Evolutionary conservation across 2,888 invertebrate species (phyloP).

Genomic region (Andrena marginata): DNA sequence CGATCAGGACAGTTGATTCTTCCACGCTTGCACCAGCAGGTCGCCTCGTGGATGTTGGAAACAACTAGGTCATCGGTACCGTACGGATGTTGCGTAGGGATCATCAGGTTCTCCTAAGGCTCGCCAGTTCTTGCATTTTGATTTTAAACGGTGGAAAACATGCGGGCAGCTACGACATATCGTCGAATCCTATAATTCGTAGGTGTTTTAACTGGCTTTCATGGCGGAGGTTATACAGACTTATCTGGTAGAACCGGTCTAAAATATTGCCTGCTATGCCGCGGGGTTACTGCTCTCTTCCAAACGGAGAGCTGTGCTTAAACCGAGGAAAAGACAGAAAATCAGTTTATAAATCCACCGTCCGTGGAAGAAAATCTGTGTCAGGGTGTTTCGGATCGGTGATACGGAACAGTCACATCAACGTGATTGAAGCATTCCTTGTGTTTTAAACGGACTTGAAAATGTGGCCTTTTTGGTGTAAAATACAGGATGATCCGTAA

Average conservation of each 20-base stretch:
- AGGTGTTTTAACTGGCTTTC: slow-evolving; percentile 47
- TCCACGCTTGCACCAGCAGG: not conserved
- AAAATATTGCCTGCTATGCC: slow-evolving; percentile 59
- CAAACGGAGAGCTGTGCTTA: slow-evolving; percentile 43
- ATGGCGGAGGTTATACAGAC: slow-evolving; percentile 46
- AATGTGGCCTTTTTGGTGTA: too few relatives aligned
- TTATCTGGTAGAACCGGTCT: slow-evolving; percentile 80
- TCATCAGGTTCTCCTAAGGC: not conserved
- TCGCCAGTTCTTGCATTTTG: slow-evolving; percentile 12
- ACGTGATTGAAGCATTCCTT: too few relatives aligned
- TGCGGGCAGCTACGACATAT: slow-evolving; percentile 1
- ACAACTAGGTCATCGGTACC: not conserved
- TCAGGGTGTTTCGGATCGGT: not conserved
- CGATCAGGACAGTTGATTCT: not conserved
- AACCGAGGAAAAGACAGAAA: slow-evolving; percentile 38
- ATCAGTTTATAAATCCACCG: slow-evolving; percentile 6
- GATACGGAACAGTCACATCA: too few relatives aligned
- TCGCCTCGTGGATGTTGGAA: slow-evolving; percentile 2
- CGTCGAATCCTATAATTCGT: slow-evolving; percentile 56
- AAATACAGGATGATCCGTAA: too few relatives aligned
- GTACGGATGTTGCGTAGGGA: slow-evolving; percentile 3
- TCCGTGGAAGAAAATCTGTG: slow-evolving; percentile 7
- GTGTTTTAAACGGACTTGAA: too few relatives aligned
- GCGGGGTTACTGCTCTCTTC: slow-evolving; percentile 49
- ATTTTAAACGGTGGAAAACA: slow-evolving; percentile 9